Percentiles rank a stretch among this genome's conserved stretches.
Evolutionary conservation across 37 sponge, comb jelly and placozoan species (phyloP).

Genomic region (Aphrocallistes beatrix): DNA sequence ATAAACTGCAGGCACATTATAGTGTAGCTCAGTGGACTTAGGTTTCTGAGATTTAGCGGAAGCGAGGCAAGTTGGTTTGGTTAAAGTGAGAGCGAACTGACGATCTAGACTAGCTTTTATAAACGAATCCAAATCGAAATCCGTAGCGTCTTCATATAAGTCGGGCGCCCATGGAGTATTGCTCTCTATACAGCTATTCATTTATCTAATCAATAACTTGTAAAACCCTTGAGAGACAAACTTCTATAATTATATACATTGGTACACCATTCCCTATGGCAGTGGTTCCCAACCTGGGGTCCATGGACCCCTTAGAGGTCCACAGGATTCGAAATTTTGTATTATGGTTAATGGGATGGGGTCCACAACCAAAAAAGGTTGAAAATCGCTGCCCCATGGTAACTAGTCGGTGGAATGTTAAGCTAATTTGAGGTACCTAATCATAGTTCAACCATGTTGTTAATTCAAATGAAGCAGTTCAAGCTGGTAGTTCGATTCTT

Average conservation of each 20-base stretch:
- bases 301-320: too few relatives aligned
- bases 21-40: background rate
- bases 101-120: background rate
- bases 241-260: too few relatives aligned
- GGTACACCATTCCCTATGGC: too few relatives aligned
- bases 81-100: background rate
- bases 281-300: too few relatives aligned
- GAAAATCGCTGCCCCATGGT: background rate
- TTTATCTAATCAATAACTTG: too few relatives aligned
- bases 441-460: slow-evolving; percentile 12
- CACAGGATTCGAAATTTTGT: background rate
- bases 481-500: background rate
- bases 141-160: background rate
- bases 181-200: background rate
- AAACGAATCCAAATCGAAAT: background rate
- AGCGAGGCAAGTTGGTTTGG: background rate
- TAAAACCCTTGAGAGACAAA: too few relatives aligned
- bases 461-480: slow-evolving; percentile 1
- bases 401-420: too few relatives aligned
- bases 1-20: background rate
- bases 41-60: background rate
- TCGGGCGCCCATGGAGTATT: slow-evolving; percentile 1
- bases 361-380: background rate
- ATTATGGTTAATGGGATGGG: background rate
- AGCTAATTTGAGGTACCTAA: too few relatives aligned